Conservation (phyloP, 2,888 invertebrate species). For the Lobophora halterata region DNA sequence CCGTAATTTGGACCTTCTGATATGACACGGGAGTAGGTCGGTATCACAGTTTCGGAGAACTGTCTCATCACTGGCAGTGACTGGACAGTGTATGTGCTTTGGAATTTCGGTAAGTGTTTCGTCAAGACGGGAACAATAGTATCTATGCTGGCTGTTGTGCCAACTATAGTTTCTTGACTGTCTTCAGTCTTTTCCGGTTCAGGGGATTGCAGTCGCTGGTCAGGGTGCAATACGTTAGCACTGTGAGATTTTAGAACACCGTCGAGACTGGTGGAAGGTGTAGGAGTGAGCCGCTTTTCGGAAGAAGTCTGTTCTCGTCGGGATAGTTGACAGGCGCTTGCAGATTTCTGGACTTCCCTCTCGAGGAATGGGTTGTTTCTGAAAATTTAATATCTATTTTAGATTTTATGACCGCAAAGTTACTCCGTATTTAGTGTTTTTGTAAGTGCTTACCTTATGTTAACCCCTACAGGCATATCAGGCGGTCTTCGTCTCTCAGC, state of each 20-base stretch:
- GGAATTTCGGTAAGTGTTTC: slow-evolving; percentile 40
- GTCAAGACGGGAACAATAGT: slow-evolving; percentile 60
- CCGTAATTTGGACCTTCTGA: slow-evolving; percentile 53
- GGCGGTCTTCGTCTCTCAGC: slow-evolving; percentile 80
- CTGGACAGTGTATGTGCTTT: slow-evolving; percentile 29
- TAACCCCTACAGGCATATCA: slow-evolving; percentile 74
- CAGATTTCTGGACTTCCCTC: slow-evolving; percentile 84
- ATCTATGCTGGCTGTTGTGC: slow-evolving; percentile 55
- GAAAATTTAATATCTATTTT: slow-evolving; percentile 13
- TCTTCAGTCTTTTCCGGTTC: slow-evolving; percentile 44
- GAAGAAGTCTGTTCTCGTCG: slow-evolving; percentile 59
- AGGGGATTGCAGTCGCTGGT: slow-evolving; percentile 35
- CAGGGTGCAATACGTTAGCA: slow-evolving; percentile 67
- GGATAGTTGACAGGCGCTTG: slow-evolving; percentile 79
- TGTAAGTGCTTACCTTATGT: slow-evolving; percentile 57
- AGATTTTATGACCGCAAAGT: background rate
- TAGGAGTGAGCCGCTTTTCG: slow-evolving; percentile 54
- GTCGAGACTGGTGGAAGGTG: slow-evolving; percentile 43
- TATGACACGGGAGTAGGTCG: slow-evolving; percentile 54
- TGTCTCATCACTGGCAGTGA: slow-evolving; percentile 52
- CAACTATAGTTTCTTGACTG: slow-evolving; percentile 59
- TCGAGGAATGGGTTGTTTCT: slow-evolving; percentile 78
- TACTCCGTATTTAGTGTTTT: background rate
- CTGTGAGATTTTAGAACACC: slow-evolving; percentile 73
- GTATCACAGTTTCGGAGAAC: slow-evolving; percentile 55